A percentile compares a stretch with the other conserved stretches of the same genome.
phyloP scores from a whole-genome alignment of 37 sponge, comb jelly and placozoan species.

The Ephydatia muelleri region DNA sequence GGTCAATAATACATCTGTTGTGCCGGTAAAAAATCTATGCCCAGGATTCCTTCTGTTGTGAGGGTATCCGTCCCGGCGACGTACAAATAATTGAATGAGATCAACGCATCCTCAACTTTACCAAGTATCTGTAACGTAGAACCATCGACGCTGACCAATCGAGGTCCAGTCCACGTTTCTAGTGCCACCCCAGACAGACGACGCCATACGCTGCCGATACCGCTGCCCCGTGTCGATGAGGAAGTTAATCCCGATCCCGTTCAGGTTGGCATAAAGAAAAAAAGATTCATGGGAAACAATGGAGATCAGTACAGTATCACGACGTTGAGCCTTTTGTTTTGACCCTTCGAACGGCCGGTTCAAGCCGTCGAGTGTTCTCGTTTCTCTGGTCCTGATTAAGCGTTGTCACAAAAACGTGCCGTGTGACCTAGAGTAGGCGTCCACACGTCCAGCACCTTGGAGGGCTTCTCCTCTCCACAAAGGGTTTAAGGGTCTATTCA shows the following conservation, averaged over 20 bases:
- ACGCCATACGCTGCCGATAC: slow-evolving; percentile 26
- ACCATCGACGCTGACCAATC: slow-evolving; percentile 35
- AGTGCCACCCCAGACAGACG: not conserved
- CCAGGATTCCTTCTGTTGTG: slow-evolving; percentile 5
- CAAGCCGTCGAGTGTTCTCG: slow-evolving; percentile 4
- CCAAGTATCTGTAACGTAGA: slow-evolving; percentile 3
- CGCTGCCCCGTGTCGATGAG: slow-evolving; percentile 46
- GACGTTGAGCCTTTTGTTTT: slow-evolving; percentile 6
- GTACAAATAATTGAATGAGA: too few relatives aligned
- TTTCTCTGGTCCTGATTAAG: slow-evolving; percentile 9
- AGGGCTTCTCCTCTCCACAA: not conserved
- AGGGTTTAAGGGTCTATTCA: too few relatives aligned
- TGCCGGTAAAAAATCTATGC: not conserved
- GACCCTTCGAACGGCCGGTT: slow-evolving; percentile 3
- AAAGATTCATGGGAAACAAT: too few relatives aligned
- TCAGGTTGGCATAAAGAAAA: not conserved
- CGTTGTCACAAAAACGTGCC: not conserved
- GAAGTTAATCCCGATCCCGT: slow-evolving; percentile 11
- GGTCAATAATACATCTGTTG: not conserved
- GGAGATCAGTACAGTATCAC: too few relatives aligned
- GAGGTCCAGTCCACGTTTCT: not conserved
- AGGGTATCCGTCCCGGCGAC: too few relatives aligned
- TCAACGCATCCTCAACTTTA: too few relatives aligned
- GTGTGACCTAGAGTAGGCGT: not conserved
- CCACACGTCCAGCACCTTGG: slow-evolving; percentile 9